Conservation (phyloP, 2,888 invertebrate species). For the Tenodera sinensis region DNA sequence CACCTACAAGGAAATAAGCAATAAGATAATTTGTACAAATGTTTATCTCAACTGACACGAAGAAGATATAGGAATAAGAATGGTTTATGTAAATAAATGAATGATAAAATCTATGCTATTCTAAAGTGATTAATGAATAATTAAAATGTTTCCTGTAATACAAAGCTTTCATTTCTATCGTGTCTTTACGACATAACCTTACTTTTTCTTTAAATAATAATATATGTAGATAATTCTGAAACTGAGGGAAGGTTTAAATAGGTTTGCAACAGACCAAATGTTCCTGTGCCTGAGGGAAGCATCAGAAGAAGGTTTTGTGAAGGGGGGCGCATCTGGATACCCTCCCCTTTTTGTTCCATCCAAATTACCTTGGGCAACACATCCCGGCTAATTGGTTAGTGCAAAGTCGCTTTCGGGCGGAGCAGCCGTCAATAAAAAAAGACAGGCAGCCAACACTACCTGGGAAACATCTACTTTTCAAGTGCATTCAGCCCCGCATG, state of each 20-base stretch:
- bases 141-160: no score
- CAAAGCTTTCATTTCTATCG: no score
- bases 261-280: neutral
- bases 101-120: no score
- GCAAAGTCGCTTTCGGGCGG: neutral
- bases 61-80: no score
- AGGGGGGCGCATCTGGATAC: neutral
- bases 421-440: neutral
- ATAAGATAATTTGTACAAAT: no score
- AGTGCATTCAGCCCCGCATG: neutral
- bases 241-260: neutral
- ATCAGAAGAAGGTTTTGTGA: neutral
- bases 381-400: neutral
- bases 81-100: no score
- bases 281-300: neutral
- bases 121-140: no score
- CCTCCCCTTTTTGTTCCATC: neutral
- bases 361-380: neutral
- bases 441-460: neutral
- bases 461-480: neutral
- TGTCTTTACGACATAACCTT: no score
- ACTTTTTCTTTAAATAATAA: no score
- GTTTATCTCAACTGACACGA: no score
- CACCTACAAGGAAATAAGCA: no score
- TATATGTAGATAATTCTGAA: no score